Evolutionary conservation across 2,888 invertebrate genomes (phyloP).

Genomic region (Boloria euphrosyne): DNA sequence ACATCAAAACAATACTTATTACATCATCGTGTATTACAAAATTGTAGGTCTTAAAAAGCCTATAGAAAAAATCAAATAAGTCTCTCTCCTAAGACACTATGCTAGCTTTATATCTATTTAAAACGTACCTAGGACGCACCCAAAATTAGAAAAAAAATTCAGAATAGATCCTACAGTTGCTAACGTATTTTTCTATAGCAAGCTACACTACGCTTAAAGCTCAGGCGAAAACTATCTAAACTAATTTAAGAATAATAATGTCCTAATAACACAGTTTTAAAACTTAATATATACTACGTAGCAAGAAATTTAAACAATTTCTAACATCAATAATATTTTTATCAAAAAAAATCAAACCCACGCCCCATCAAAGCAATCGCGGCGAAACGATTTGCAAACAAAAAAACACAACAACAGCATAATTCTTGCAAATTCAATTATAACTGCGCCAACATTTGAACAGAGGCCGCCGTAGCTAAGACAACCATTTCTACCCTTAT

Average conservation of each 20-base stretch:
- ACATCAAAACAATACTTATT: too few relatives aligned
- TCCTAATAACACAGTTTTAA: background rate
- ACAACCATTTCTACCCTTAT: constrained; percentile 10
- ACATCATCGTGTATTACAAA: too few relatives aligned
- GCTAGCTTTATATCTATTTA: too few relatives aligned
- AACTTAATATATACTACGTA: background rate
- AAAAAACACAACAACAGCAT: constrained; percentile 22
- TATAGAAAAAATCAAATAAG: too few relatives aligned
- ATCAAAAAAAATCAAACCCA: constrained; percentile 5
- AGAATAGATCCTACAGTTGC: too few relatives aligned
- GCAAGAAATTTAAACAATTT: background rate
- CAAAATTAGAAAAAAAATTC: too few relatives aligned
- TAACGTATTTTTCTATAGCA: too few relatives aligned
- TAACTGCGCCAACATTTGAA: constrained; percentile 58
- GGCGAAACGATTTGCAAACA: constrained; percentile 23
- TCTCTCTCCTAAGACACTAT: too few relatives aligned
- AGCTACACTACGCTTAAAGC: too few relatives aligned
- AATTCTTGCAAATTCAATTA: constrained; percentile 61
- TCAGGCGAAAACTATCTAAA: too few relatives aligned
- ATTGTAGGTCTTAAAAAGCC: too few relatives aligned
- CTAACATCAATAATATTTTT: background rate
- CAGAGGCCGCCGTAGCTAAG: background rate
- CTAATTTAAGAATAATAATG: background rate
- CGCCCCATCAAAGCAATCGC: constrained; percentile 2
- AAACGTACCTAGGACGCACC: too few relatives aligned